Percentiles rank a stretch among this genome's conserved stretches.
phyloP scores from a whole-genome alignment of 2,797 vertebrate genomes.

The Cyprinodon diabolis region DNA sequence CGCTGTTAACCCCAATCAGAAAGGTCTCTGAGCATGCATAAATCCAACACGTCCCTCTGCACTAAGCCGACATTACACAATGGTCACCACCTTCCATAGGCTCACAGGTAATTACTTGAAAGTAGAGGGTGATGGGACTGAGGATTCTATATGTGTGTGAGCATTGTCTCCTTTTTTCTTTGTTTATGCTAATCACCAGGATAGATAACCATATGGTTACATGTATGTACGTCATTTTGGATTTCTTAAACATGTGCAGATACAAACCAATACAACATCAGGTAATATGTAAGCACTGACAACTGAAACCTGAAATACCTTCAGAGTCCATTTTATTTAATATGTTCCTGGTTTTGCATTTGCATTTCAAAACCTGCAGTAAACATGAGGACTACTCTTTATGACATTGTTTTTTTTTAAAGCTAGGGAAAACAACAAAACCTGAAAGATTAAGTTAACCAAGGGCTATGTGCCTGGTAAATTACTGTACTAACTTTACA shows the following conservation, averaged over 20 bases:
- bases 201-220: slow-evolving; percentile 61
- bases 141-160: slow-evolving; percentile 46
- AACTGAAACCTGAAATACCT: background rate
- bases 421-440: background rate
- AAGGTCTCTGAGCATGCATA: slow-evolving; percentile 69
- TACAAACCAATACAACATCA: background rate
- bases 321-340: background rate
- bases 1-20: slow-evolving; percentile 83
- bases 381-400: background rate
- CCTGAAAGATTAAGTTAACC: background rate
- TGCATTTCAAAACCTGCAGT: background rate
- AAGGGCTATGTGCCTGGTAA: background rate
- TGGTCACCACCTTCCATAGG: slow-evolving; percentile 48
- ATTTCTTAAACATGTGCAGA: slow-evolving; percentile 31
- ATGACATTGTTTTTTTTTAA: background rate
- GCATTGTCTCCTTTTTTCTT: slow-evolving; percentile 30
- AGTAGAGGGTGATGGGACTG: slow-evolving; percentile 44
- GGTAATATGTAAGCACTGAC: background rate
- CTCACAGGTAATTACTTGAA: slow-evolving; percentile 69
- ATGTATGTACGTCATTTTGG: slow-evolving; percentile 45
- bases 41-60: slow-evolving; percentile 61
- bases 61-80: slow-evolving; percentile 45
- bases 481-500: background rate
- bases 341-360: background rate
- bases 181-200: slow-evolving; percentile 55